phyloP scores from a whole-genome alignment of 92 coral and sea anemone genomes.

The Porites divaricata region DNA sequence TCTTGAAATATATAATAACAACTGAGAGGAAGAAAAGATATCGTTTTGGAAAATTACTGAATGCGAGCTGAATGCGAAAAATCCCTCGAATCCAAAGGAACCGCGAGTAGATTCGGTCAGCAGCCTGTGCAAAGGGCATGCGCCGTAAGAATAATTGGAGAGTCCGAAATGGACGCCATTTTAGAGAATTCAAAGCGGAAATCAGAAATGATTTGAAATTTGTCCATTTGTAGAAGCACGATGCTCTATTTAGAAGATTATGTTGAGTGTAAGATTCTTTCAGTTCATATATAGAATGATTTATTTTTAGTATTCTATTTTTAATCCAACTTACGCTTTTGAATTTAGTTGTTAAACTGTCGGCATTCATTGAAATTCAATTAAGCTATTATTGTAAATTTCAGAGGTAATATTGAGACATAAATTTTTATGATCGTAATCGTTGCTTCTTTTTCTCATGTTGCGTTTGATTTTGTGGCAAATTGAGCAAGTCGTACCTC shows the following conservation, averaged over 20 bases:
- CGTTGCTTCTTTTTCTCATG: neutral
- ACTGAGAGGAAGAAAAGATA: neutral
- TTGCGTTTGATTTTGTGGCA: neutral
- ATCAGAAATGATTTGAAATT: neutral
- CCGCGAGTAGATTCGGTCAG: slow-evolving; percentile 52
- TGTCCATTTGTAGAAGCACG: slow-evolving; percentile 15
- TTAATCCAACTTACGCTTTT: neutral
- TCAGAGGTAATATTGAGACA: neutral
- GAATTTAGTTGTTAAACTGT: neutral
- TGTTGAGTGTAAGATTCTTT: slow-evolving; percentile 84
- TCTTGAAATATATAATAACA: neutral
- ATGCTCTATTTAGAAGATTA: slow-evolving; percentile 99
- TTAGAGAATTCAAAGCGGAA: slow-evolving; percentile 7
- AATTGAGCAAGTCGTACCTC: neutral
- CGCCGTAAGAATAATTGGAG: slow-evolving; percentile 34
- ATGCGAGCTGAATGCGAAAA: too few relatives aligned
- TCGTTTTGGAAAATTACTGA: neutral
- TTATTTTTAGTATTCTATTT: neutral
- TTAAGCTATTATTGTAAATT: neutral
- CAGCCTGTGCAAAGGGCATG: slow-evolving; percentile 62
- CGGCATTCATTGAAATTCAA: neutral
- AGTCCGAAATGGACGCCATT: slow-evolving; percentile 66
- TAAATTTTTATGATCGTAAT: too few relatives aligned
- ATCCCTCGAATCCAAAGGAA: neutral
- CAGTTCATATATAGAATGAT: slow-evolving; percentile 11